Conservation (phyloP, 2,113 vertebrate species). For the Rafetus swinhoei region DNA sequence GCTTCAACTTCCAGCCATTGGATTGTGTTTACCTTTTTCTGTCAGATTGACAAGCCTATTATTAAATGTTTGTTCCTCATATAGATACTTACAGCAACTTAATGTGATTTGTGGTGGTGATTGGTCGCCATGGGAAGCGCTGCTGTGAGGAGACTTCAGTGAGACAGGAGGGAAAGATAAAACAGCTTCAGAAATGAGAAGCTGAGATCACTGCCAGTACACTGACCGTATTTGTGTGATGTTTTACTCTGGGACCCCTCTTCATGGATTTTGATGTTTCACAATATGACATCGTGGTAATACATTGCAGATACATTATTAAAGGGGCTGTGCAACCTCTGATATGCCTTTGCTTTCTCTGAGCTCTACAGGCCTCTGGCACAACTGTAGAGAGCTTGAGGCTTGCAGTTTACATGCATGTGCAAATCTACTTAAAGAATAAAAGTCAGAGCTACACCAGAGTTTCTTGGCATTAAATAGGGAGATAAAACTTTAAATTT, state of each 20-base stretch:
- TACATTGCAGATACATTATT: conserved; percentile 28
- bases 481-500: conserved; percentile 30
- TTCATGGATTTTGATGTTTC: conserved; percentile 46
- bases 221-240: neutral
- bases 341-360: neutral
- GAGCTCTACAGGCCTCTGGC: conserved; percentile 15
- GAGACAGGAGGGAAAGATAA: conserved; percentile 4
- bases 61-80: neutral
- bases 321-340: conserved; percentile 11
- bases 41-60: neutral
- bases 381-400: conserved; percentile 44
- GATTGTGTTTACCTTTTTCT: neutral
- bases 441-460: conserved; percentile 5
- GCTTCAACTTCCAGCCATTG: neutral
- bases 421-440: conserved; percentile 58
- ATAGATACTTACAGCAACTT: neutral
- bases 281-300: conserved; percentile 21
- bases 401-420: neutral
- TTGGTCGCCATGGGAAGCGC: conserved; percentile 12
- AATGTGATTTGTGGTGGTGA: neutral
- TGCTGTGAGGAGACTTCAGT: conserved; percentile 21
- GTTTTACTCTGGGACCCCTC: conserved; percentile 7
- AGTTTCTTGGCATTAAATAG: conserved; percentile 11
- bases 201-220: neutral
- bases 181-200: conserved; percentile 30